phyloP scores from a whole-genome alignment of 2,113 vertebrate species.

The Dasypus novemcinctus region DNA sequence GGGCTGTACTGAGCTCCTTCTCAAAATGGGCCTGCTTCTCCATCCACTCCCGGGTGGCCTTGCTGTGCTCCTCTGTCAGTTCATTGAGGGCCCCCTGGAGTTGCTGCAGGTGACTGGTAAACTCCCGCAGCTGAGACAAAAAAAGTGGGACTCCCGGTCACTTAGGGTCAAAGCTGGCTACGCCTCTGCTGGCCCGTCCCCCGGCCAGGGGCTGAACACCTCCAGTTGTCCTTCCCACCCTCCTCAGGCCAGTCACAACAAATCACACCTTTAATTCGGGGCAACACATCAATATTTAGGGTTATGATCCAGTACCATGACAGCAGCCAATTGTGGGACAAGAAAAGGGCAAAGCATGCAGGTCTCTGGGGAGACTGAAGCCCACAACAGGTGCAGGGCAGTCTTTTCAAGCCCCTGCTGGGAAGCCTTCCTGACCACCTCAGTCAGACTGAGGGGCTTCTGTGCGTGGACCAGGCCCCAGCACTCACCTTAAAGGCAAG shows the following conservation, averaged over 20 bases:
- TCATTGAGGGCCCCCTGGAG: slow-evolving; percentile 87
- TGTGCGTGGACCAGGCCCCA: background rate
- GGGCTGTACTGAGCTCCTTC: slow-evolving; percentile 83
- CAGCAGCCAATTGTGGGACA: background rate
- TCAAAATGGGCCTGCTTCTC: slow-evolving; percentile 82
- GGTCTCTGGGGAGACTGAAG: background rate
- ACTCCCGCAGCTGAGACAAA: slow-evolving; percentile 85
- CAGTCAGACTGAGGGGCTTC: background rate
- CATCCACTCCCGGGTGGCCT: slow-evolving; percentile 80
- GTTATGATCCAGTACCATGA: background rate
- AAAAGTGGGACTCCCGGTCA: background rate
- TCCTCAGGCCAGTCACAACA: background rate
- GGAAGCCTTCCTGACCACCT: background rate
- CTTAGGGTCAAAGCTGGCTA: background rate
- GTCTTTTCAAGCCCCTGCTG: background rate
- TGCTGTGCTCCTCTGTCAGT: slow-evolving; percentile 84
- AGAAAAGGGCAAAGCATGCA: background rate
- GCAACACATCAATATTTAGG: background rate
- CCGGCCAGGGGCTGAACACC: background rate
- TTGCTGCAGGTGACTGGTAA: slow-evolving; percentile 84
- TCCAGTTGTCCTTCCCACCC: background rate
- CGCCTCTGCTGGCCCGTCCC: background rate
- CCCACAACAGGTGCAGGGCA: background rate
- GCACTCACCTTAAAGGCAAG: slow-evolving; percentile 89
- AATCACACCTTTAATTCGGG: background rate